phyloP scores from a whole-genome alignment of 2,797 vertebrate genomes.

The Enteromius radiatus region DNA sequence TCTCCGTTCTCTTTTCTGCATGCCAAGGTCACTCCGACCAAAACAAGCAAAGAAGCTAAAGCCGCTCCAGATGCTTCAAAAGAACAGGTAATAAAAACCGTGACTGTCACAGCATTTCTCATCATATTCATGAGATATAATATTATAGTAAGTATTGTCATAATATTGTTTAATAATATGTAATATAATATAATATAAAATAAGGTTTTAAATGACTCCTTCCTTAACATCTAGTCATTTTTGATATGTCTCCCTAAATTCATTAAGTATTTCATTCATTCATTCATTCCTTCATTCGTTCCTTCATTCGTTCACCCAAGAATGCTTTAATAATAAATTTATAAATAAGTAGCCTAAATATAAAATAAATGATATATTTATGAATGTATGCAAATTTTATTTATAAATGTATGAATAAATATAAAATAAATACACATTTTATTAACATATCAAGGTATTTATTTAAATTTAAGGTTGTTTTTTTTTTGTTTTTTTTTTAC shows the following conservation, averaged over 20 bases:
- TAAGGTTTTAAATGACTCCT: background rate
- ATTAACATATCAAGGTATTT: background rate
- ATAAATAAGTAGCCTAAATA: background rate
- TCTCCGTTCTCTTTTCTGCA: constrained; percentile 57
- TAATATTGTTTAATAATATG: background rate
- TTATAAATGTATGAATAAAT: background rate
- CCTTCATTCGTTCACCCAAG: background rate
- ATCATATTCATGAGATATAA: background rate
- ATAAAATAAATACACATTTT: background rate
- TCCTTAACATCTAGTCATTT: background rate
- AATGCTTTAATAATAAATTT: background rate
- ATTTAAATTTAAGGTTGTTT: background rate
- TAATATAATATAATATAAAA: background rate
- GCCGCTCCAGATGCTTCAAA: constrained; percentile 82
- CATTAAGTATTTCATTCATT: background rate
- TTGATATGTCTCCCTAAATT: background rate
- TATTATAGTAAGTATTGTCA: background rate
- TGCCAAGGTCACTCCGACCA: constrained; percentile 86
- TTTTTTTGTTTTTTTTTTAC: background rate
- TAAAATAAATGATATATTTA: background rate
- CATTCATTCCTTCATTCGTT: background rate
- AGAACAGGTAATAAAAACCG: constrained; percentile 82
- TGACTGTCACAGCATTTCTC: background rate
- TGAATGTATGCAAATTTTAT: background rate
- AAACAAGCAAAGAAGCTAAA: constrained; percentile 82